These are phyloP conservation scores for Nephrotoma appendiculata DNA, from an alignment of 2,888 invertebrate species.

Conservation along the genomic window DNA sequence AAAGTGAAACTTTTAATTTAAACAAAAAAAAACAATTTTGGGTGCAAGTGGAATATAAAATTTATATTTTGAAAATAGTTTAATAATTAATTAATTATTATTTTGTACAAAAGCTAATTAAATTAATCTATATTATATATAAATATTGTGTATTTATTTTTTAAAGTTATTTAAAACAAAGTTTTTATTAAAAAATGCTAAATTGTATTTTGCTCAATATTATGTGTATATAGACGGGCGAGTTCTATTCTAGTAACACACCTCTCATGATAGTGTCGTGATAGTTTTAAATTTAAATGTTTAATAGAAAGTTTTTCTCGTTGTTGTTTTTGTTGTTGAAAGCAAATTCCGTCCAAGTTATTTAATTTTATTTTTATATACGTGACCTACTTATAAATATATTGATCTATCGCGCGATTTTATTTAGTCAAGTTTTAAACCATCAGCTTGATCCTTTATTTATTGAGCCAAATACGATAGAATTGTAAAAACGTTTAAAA, in stretches of 20 bases:
- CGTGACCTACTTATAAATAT: neutral
- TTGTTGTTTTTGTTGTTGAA: neutral
- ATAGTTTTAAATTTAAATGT: neutral
- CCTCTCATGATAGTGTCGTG: neutral
- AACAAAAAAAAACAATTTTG: neutral
- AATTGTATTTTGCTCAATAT: neutral
- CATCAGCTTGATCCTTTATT: neutral
- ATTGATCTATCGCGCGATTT: neutral
- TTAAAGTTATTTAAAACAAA: neutral
- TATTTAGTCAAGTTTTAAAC: neutral
- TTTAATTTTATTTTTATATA: neutral
- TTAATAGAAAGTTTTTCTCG: neutral
- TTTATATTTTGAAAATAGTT: neutral
- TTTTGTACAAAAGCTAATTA: neutral
- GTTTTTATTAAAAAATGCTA: neutral
- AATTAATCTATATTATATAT: neutral
- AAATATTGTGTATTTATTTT: neutral
- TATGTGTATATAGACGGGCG: neutral
- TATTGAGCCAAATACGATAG: neutral
- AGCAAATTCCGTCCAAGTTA: neutral
- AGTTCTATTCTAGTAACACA: neutral
- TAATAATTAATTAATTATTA: neutral
- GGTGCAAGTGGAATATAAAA: slow-evolving; percentile 4
- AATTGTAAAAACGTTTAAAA: neutral
- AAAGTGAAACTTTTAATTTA: neutral